Evolutionary conservation across 2,113 vertebrate species (phyloP).

Genomic region (Xyliphius kryptos): DNA sequence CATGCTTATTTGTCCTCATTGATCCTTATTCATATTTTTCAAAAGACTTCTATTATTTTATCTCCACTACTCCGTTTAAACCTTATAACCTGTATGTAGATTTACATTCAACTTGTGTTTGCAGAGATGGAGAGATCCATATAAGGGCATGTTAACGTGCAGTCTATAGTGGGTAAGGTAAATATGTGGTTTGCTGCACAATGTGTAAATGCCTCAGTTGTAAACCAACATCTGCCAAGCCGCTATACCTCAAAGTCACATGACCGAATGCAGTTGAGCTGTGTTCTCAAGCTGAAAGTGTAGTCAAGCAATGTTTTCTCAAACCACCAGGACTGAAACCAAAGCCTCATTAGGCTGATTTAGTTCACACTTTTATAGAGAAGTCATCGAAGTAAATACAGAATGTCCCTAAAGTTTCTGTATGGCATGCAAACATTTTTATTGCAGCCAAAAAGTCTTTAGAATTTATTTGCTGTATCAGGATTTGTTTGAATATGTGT

Average conservation of each 20-base stretch:
- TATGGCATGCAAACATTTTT: too few species aligned
- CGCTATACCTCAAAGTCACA: conserved; percentile 24
- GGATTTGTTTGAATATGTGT: too few species aligned
- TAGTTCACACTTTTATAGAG: too few species aligned
- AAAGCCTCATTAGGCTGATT: too few species aligned
- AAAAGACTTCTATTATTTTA: too few species aligned
- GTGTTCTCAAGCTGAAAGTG: neutral
- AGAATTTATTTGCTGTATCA: too few species aligned
- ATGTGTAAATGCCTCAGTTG: conserved; percentile 19
- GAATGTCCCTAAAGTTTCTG: too few species aligned
- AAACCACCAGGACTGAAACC: too few species aligned
- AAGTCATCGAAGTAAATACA: too few species aligned
- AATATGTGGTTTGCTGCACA: conserved; percentile 26
- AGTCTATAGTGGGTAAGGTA: neutral
- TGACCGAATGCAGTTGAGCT: conserved; percentile 12
- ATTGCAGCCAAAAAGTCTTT: too few species aligned
- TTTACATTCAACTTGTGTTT: neutral
- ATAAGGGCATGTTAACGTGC: neutral
- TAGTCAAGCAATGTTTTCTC: neutral
- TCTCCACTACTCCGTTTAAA: too few species aligned
- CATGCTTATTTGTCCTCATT: neutral
- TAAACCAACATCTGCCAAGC: conserved; percentile 12
- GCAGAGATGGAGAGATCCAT: neutral
- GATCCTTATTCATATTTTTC: too few species aligned
- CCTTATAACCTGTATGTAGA: neutral